A percentile compares a stretch with the other conserved stretches of the same genome.
Evolutionary conservation across 1,140 invertebrate species (phyloP).

Genomic region (Globodera rostochiensis): DNA sequence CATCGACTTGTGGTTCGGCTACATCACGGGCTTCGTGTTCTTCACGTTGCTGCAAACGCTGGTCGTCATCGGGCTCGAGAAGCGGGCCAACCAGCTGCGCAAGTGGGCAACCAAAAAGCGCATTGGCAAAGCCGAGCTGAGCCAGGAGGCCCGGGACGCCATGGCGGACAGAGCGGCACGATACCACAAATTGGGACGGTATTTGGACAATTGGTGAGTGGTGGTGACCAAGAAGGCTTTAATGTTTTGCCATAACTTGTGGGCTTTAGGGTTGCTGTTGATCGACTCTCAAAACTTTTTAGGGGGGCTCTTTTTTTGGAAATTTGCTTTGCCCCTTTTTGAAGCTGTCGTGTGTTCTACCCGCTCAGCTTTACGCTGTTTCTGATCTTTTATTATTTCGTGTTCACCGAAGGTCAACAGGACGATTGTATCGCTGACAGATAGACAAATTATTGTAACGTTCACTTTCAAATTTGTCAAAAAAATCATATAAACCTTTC

Average conservation of each 20-base stretch:
- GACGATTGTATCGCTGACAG: slow-evolving; percentile 59
- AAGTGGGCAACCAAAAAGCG: slow-evolving; percentile 62
- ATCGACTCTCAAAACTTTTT: too few species aligned
- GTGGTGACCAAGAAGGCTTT: too few species aligned
- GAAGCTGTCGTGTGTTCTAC: slow-evolving; percentile 61
- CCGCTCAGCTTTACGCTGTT: slow-evolving; percentile 61
- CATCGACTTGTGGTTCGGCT: slow-evolving; percentile 65
- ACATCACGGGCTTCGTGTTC: slow-evolving; percentile 65
- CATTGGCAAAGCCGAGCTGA: slow-evolving; percentile 51
- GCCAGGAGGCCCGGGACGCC: slow-evolving; percentile 57
- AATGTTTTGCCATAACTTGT: too few species aligned
- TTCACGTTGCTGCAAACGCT: slow-evolving; percentile 63
- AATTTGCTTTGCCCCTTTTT: background rate
- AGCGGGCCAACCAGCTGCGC: slow-evolving; percentile 61
- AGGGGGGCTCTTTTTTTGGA: too few species aligned
- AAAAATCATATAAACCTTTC: slow-evolving; percentile 69
- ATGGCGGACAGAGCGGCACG: slow-evolving; percentile 56
- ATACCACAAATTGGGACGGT: slow-evolving; percentile 59
- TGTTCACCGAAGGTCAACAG: slow-evolving; percentile 63
- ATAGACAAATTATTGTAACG: too few species aligned
- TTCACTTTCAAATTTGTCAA: too few species aligned
- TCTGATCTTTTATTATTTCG: slow-evolving; percentile 64
- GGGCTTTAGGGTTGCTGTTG: too few species aligned
- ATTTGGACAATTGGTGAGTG: slow-evolving; percentile 59
- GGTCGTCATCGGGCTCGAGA: slow-evolving; percentile 65